Evolutionary conservation across 2,113 vertebrate genomes (phyloP).

Genomic region (Suricata suricatta): DNA sequence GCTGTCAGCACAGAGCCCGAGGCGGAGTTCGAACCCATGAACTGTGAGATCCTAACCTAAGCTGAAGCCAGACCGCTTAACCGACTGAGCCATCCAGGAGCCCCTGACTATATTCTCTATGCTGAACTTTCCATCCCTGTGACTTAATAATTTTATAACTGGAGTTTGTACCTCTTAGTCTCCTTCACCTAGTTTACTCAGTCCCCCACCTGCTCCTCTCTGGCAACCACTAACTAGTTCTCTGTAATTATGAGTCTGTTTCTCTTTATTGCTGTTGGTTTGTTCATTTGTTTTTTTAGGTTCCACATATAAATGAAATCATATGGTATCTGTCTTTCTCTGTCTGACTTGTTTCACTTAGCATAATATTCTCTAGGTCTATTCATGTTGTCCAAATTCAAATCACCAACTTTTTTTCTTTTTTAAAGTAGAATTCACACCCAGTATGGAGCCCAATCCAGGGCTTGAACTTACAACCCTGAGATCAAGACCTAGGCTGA

Average conservation of each 20-base stretch:
- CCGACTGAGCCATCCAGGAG: no score
- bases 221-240: not conserved
- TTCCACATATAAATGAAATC: not conserved
- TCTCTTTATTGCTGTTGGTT: not conserved
- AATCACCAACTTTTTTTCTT: not conserved
- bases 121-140: not conserved
- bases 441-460: no score
- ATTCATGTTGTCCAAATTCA: not conserved
- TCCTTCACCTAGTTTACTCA: not conserved
- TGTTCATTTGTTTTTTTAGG: not conserved
- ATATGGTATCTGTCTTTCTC: not conserved
- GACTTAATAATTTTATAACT: not conserved
- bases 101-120: not conserved
- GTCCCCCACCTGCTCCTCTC: not conserved
- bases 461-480: no score
- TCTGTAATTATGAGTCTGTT: not conserved
- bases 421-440: no score
- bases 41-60: no score
- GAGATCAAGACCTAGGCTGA: no score
- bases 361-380: not conserved
- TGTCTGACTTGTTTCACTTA: not conserved
- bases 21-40: no score
- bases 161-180: not conserved
- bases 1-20: no score
- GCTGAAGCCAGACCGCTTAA: no score